These are phyloP conservation scores for Orgyia antiqua DNA, from an alignment of 2,888 invertebrate genomes.

Conservation along the genomic window DNA sequence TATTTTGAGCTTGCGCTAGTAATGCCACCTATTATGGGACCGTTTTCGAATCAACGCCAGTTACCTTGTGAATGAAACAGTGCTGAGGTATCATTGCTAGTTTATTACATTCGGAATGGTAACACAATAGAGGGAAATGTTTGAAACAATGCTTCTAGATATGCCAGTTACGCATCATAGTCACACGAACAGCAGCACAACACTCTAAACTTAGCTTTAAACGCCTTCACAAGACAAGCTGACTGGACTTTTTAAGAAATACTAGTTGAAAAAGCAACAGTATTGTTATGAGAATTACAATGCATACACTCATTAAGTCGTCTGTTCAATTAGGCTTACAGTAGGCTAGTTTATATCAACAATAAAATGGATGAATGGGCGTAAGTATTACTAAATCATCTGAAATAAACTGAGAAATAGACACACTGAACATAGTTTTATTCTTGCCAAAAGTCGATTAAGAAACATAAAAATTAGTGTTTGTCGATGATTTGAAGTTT, in stretches of 20 bases:
- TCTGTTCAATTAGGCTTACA: slow-evolving; percentile 35
- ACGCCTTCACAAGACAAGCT: slow-evolving; percentile 53
- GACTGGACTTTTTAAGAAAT: slow-evolving; percentile 25
- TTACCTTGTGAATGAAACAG: slow-evolving; percentile 4
- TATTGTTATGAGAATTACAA: slow-evolving; percentile 24
- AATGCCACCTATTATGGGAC: slow-evolving; percentile 56
- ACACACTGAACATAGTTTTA: slow-evolving; percentile 7
- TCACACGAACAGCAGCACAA: slow-evolving; percentile 35
- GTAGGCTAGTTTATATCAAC: slow-evolving; percentile 35
- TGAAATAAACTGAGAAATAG: slow-evolving; percentile 8
- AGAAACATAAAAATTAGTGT: background rate
- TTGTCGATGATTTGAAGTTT: too few species aligned
- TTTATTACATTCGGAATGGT: slow-evolving; percentile 51
- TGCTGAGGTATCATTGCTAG: background rate
- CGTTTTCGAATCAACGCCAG: slow-evolving; percentile 47
- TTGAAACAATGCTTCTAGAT: slow-evolving; percentile 62
- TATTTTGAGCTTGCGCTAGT: slow-evolving; percentile 51
- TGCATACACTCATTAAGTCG: slow-evolving; percentile 33
- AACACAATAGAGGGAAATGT: slow-evolving; percentile 57
- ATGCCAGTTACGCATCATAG: slow-evolving; percentile 63
- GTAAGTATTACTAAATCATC: slow-evolving; percentile 25
- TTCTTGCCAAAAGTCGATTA: slow-evolving; percentile 16
- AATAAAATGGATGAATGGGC: slow-evolving; percentile 10
- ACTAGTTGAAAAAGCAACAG: slow-evolving; percentile 16
- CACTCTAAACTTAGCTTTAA: slow-evolving; percentile 43